phyloP scores from a whole-genome alignment of 2,888 invertebrate genomes.

The Stenolophus ochropezus region DNA sequence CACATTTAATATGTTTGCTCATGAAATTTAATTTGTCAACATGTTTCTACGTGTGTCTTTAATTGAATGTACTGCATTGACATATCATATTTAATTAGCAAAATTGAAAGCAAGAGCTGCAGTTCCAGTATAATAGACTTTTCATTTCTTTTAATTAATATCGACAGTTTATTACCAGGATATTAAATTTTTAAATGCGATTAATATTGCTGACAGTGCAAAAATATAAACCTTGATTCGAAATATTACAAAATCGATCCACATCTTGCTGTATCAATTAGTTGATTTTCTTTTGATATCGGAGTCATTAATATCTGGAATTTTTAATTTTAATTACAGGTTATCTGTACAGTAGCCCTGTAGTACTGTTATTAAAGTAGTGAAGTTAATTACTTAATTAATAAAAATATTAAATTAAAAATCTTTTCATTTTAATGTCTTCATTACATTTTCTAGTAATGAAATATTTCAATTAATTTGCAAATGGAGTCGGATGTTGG shows the following conservation, averaged over 20 bases:
- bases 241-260: conserved; percentile 21
- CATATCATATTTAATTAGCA: conserved; percentile 16
- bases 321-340: conserved; percentile 10
- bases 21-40: conserved; percentile 24
- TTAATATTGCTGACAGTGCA: conserved; percentile 33
- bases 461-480: conserved; percentile 2
- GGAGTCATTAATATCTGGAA: conserved; percentile 1
- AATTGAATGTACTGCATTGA: conserved; percentile 5
- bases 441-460: neutral
- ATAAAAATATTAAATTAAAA: conserved; percentile 36
- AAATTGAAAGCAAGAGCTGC: conserved; percentile 8
- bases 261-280: conserved; percentile 17
- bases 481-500: neutral
- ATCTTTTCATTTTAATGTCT: conserved; percentile 20
- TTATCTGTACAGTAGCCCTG: conserved; percentile 8
- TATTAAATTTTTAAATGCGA: conserved; percentile 22
- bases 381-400: conserved; percentile 20
- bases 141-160: conserved; percentile 46
- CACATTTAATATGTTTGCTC: conserved; percentile 28
- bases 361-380: conserved; percentile 7
- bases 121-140: conserved; percentile 17
- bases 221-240: conserved; percentile 1
- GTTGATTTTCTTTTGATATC: conserved; percentile 11
- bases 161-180: conserved; percentile 1
- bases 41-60: neutral